Conservation (phyloP, 2,888 invertebrate species). For the Thereva unica region DNA sequence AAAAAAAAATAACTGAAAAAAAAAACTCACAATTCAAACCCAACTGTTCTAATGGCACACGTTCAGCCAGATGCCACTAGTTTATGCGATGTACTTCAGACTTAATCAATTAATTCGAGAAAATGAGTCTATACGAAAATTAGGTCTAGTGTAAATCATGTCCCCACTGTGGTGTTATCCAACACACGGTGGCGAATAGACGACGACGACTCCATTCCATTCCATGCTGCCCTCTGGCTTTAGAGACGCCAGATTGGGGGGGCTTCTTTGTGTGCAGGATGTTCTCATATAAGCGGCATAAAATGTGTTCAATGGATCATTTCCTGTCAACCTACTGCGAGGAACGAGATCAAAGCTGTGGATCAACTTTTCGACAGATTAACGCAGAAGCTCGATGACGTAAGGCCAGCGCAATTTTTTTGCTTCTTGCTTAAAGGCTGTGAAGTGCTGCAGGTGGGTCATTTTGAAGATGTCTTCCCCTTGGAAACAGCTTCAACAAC, state of each 20-base stretch:
- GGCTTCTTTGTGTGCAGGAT: constrained; percentile 17
- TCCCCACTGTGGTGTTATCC: constrained; percentile 25
- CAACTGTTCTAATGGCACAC: constrained; percentile 12
- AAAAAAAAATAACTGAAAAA: too few species aligned
- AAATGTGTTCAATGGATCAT: constrained; percentile 31
- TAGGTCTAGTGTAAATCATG: constrained; percentile 32
- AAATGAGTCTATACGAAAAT: constrained; percentile 21
- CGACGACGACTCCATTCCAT: constrained; percentile 4
- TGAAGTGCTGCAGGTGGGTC: too few species aligned
- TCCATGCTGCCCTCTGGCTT: background rate
- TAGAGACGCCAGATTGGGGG: too few species aligned
- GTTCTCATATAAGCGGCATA: constrained; percentile 31
- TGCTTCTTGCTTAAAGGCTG: too few species aligned
- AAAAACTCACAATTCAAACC: too few species aligned
- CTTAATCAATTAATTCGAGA: constrained; percentile 27
- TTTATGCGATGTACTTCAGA: constrained; percentile 17
- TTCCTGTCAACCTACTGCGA: constrained; percentile 30
- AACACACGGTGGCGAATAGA: constrained; percentile 6
- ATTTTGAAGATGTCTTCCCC: too few species aligned
- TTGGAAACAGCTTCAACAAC: too few species aligned
- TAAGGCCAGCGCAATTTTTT: background rate
- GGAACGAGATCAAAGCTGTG: constrained; percentile 25
- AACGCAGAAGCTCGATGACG: constrained; percentile 10
- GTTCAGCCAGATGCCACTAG: constrained; percentile 26
- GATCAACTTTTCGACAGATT: background rate